Percentiles rank a stretch among this genome's conserved stretches.
Conservation (phyloP, 2,797 vertebrate species). For the Nyctalus aviator region DNA sequence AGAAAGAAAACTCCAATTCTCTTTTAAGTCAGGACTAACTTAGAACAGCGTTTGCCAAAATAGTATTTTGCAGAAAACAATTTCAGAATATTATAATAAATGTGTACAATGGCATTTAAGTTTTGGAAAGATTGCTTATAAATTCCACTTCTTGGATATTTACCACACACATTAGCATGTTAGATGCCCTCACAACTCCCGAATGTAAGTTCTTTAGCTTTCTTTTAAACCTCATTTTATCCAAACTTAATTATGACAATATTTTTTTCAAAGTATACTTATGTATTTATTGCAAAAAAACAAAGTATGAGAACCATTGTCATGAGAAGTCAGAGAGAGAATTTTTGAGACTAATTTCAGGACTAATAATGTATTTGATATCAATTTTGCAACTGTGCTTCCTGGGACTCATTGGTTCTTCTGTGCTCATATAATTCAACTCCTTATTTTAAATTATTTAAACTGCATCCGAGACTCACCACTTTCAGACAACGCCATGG, state of each 20-base stretch:
- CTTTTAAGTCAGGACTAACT: neutral
- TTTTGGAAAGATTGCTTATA: neutral
- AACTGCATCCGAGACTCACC: constrained; percentile 7
- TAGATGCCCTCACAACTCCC: neutral
- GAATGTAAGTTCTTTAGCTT: neutral
- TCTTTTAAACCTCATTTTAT: neutral
- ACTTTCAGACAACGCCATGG: constrained; percentile 43
- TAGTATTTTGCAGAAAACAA: neutral
- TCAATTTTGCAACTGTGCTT: neutral
- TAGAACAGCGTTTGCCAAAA: constrained; percentile 11
- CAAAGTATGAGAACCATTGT: neutral
- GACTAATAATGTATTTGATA: neutral
- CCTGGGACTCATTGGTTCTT: neutral
- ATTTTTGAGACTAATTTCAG: neutral
- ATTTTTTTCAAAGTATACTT: neutral
- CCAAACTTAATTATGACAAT: neutral
- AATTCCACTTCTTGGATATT: constrained; percentile 34
- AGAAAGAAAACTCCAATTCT: neutral
- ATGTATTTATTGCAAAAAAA: neutral
- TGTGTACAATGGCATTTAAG: constrained; percentile 20
- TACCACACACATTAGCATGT: neutral
- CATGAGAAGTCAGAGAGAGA: neutral
- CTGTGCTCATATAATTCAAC: constrained; percentile 43
- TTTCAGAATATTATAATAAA: constrained; percentile 30
- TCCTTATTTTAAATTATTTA: constrained; percentile 60